Evolutionary conservation across 2,888 invertebrate genomes (phyloP).

Genomic region (Orgyia antiqua): DNA sequence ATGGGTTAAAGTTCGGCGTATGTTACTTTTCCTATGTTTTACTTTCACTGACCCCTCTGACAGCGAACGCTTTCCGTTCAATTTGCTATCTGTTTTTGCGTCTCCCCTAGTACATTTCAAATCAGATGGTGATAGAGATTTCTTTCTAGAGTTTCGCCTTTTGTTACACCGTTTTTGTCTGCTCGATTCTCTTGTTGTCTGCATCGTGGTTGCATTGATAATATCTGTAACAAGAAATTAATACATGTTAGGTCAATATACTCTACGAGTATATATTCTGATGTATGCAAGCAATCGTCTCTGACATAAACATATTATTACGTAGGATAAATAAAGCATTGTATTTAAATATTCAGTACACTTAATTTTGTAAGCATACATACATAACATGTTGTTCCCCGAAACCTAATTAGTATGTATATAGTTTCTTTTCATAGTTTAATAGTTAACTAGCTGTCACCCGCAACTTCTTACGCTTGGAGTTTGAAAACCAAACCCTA

Average conservation of each 20-base stretch:
- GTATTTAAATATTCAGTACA: too few relatives aligned
- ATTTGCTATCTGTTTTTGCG: conserved; percentile 53
- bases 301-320: too few relatives aligned
- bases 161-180: conserved; percentile 68
- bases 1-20: conserved; percentile 70
- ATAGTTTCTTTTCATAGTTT: too few relatives aligned
- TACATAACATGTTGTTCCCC: too few relatives aligned
- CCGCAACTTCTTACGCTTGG: too few relatives aligned
- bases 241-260: neutral
- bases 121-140: conserved; percentile 70
- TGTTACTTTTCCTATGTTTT: conserved; percentile 70
- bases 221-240: conserved; percentile 45
- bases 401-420: too few relatives aligned
- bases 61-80: conserved; percentile 58
- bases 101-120: conserved; percentile 57
- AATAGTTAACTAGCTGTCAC: too few relatives aligned
- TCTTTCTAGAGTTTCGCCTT: conserved; percentile 70
- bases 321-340: too few relatives aligned
- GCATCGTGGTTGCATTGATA: conserved; percentile 66
- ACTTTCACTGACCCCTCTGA: conserved; percentile 71
- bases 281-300: too few relatives aligned
- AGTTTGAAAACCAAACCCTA: too few relatives aligned
- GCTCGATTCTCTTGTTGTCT: conserved; percentile 64
- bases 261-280: too few relatives aligned
- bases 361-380: too few relatives aligned